Evolutionary conservation across 2,113 vertebrate species (phyloP).

Genomic region (Nothoprocta perdicaria): DNA sequence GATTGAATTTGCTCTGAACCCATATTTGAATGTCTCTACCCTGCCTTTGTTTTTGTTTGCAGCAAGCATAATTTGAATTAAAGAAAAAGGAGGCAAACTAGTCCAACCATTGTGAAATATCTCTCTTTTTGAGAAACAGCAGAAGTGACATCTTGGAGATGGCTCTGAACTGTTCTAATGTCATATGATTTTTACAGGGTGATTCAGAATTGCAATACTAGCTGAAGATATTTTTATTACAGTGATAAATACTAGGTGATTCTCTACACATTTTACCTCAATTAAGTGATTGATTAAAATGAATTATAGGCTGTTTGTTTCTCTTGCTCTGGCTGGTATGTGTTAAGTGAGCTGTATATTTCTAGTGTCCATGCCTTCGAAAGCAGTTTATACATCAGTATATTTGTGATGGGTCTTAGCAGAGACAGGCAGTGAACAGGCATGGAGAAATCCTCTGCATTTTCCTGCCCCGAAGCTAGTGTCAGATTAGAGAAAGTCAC

Average conservation of each 20-base stretch:
- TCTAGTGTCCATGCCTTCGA: background rate
- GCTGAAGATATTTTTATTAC: background rate
- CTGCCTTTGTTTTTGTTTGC: background rate
- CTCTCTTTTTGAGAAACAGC: background rate
- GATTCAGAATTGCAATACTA: background rate
- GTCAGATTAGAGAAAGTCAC: background rate
- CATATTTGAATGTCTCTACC: background rate
- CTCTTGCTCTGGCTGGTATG: background rate
- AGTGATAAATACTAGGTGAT: background rate
- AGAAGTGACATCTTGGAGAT: background rate
- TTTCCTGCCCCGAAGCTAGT: background rate
- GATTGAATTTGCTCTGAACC: background rate
- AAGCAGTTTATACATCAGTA: background rate
- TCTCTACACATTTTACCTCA: background rate
- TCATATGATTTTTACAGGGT: background rate
- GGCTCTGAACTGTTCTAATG: background rate
- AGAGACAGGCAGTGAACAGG: background rate
- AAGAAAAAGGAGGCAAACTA: background rate
- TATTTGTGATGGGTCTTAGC: background rate
- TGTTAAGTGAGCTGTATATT: background rate
- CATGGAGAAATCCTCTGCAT: background rate
- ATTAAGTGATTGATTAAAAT: background rate
- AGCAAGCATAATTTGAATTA: background rate
- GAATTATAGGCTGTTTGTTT: background rate
- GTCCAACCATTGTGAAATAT: background rate